These are phyloP conservation scores for Neotoma lepida DNA, from an alignment of 2,113 vertebrate genomes.

Conservation along the genomic window DNA sequence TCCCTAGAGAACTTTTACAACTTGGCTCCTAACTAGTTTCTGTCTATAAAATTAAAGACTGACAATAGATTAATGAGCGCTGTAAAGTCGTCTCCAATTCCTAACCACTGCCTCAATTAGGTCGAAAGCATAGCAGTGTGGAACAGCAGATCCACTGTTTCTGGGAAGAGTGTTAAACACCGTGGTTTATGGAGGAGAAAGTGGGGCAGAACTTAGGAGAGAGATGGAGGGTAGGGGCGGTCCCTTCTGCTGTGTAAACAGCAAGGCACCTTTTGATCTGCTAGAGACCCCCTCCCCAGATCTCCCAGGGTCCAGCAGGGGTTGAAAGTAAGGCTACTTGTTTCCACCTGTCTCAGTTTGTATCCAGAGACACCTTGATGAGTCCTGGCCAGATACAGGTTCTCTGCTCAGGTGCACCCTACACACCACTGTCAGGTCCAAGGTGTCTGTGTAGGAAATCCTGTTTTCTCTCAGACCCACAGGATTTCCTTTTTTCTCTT, in stretches of 20 bases:
- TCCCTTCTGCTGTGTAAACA: neutral
- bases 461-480: rapidly evolving
- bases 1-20: neutral
- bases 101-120: conserved; percentile 53
- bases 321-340: neutral
- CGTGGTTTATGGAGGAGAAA: neutral
- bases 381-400: neutral
- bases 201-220: neutral
- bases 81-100: conserved; percentile 51
- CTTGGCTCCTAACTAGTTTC: conserved; percentile 46
- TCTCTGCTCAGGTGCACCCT: rapidly evolving
- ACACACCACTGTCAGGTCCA: rapidly evolving
- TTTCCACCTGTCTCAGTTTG: rapidly evolving
- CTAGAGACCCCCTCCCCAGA: neutral
- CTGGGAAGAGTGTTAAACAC: neutral
- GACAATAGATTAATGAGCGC: conserved; percentile 58
- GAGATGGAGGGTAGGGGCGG: rapidly evolving
- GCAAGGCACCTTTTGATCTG: rapidly evolving
- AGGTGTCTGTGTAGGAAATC: rapidly evolving
- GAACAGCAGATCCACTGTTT: neutral
- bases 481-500: too few relatives aligned
- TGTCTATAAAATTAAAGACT: conserved; percentile 66
- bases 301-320: neutral
- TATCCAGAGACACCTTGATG: rapidly evolving
- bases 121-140: conserved; percentile 12